A percentile compares a stretch with the other conserved stretches of the same genome.
These are phyloP conservation scores for Jacana jacana DNA, from an alignment of 2,113 vertebrate genomes.

Conservation along the genomic window DNA sequence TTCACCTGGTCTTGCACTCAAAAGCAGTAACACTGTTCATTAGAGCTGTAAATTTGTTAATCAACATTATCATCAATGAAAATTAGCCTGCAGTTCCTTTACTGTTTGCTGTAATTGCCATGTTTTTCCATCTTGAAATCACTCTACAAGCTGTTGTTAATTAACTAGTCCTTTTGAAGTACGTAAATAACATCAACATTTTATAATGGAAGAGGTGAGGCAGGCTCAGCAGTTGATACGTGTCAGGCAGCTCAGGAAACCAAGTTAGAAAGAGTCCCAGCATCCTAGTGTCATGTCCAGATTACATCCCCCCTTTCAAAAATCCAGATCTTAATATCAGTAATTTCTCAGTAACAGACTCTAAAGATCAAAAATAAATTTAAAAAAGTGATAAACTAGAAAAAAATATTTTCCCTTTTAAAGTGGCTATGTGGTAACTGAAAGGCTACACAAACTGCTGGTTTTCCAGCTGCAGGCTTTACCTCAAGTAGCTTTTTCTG, in stretches of 20 bases:
- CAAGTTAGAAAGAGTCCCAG: background rate
- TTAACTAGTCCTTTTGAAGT: slow-evolving; percentile 36
- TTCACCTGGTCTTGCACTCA: slow-evolving; percentile 19
- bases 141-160: slow-evolving; percentile 41
- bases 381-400: background rate
- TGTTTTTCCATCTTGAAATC: slow-evolving; percentile 44
- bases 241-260: background rate
- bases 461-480: background rate
- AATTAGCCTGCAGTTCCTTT: slow-evolving; percentile 31
- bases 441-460: background rate
- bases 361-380: background rate
- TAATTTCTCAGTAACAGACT: background rate
- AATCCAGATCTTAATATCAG: background rate
- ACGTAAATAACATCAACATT: background rate
- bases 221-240: background rate
- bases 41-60: slow-evolving; percentile 48
- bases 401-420: background rate
- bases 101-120: slow-evolving; percentile 30
- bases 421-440: background rate
- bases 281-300: background rate
- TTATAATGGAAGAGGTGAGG: slow-evolving; percentile 8
- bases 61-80: slow-evolving; percentile 45
- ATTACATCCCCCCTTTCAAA: background rate
- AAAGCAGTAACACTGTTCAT: slow-evolving; percentile 19
- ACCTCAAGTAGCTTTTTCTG: background rate